Base-by-base conservation (phyloP, 2,113 vertebrate genomes). In the Ancistrus triradiatus region DNA sequence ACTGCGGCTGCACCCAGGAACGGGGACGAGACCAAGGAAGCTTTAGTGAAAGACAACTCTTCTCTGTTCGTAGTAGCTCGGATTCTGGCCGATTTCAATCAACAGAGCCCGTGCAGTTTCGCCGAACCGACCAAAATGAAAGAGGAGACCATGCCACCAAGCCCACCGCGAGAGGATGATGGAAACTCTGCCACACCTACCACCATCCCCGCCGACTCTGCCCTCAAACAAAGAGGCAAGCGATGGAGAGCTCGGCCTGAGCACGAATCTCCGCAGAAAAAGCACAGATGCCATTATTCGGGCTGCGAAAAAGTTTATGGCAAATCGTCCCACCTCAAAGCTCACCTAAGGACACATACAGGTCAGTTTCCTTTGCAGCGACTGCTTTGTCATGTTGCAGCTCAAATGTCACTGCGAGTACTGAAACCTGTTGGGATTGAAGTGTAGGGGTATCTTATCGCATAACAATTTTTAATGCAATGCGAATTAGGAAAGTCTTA, bases 301-400 rank as follows among this genome's bases (percentile, higher is more conserved):
- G 95, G 95, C 72, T 98, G 95, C 70, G 95, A 97, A 89, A 98
- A 98, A 93, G 92, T 98, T 91, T 98, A 97, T 85, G 94, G 95
- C 86, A 98, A 98, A 90, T 97, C 95, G 50, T 98, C 95, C 83
- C 95, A 98, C 80, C 94, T 97, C 87, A 98, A 97, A 91, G 95
- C 95, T 84, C 95, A 98, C 80, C 92, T 97, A 86, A 92, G 95
- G 89, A 97, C 95, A 84, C 95, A 98, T 71, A 98, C 95, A 96
- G 95, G 95, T 98, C 90, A 96, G 95, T 96, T 80, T 73, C 59
- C 55, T 43, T 71, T 73, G 74, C 68, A 81, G 78, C 73, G 57
- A 76, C 68, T 76, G 71, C 79, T 52, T 63, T 68, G 52, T 31
- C 50, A 50, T 62, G 51, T 70, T 79, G 58, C 69, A 68, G 44